Evolutionary conservation across 2,797 vertebrate genomes (phyloP).

Genomic region (Taenioides sp.): DNA sequence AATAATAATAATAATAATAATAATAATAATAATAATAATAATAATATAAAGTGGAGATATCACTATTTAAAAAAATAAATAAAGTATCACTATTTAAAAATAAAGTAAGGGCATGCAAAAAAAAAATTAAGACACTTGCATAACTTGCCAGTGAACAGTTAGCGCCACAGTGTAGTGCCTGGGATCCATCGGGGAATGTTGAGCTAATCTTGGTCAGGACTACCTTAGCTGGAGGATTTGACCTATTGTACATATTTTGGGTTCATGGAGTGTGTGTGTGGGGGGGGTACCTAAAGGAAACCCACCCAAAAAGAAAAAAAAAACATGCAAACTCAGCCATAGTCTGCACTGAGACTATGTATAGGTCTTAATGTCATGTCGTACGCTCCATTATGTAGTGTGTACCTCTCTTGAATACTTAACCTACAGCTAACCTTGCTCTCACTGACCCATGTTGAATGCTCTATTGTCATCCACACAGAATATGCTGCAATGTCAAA

Average conservation of each 20-base stretch:
- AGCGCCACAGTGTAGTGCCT: not conserved
- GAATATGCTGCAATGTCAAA: constrained; percentile 63
- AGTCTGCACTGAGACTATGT: not conserved
- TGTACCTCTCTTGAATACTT: not conserved
- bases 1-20: too few relatives aligned
- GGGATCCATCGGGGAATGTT: not conserved
- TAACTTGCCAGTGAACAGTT: too few relatives aligned
- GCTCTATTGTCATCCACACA: constrained; percentile 39
- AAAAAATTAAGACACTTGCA: too few relatives aligned
- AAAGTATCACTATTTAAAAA: too few relatives aligned
- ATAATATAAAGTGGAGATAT: too few relatives aligned
- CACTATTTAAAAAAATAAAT: too few relatives aligned
- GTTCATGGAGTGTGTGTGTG: too few relatives aligned
- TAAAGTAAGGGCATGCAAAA: too few relatives aligned
- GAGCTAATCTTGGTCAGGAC: not conserved
- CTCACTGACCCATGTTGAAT: constrained; percentile 46
- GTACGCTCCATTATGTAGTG: not conserved
- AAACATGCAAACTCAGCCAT: not conserved
- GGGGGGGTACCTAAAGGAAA: not conserved
- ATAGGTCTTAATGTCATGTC: not conserved
- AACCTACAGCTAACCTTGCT: constrained; percentile 21
- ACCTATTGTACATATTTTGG: not conserved
- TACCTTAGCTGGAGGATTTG: not conserved
- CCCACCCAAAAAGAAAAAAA: not conserved
- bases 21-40: too few relatives aligned